These are phyloP conservation scores for Ditylenchus weischeri DNA, from an alignment of 2,888 invertebrate genomes.

Conservation along the genomic window DNA sequence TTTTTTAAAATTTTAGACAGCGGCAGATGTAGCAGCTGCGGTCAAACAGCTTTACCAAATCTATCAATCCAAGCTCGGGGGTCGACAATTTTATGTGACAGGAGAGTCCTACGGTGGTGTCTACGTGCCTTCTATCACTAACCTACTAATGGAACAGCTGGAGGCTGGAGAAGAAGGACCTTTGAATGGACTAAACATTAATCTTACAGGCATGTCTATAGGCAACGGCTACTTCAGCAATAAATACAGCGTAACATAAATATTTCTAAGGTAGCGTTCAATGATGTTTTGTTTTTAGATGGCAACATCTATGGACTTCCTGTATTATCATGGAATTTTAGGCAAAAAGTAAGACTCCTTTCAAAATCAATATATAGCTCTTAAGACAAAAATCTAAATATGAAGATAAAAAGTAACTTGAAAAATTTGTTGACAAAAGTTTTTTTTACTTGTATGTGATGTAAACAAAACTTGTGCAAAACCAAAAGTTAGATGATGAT, in stretches of 20 bases:
- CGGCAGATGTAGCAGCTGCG: constrained; percentile 7
- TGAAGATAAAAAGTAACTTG: too few species aligned
- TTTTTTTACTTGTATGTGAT: too few species aligned
- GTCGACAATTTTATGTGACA: constrained; percentile 11
- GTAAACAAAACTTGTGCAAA: too few species aligned
- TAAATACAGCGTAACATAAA: constrained; percentile 23
- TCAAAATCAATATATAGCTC: too few species aligned
- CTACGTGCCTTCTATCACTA: neutral
- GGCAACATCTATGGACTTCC: too few species aligned
- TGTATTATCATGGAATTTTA: too few species aligned
- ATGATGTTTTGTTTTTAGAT: too few species aligned
- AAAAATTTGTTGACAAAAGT: too few species aligned
- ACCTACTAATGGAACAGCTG: constrained; percentile 12
- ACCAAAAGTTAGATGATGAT: too few species aligned
- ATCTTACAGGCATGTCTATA: constrained; percentile 46
- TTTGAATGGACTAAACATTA: constrained; percentile 26
- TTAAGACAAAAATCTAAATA: too few species aligned
- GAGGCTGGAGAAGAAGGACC: constrained; percentile 4
- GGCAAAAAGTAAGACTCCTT: too few species aligned
- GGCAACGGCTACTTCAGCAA: constrained; percentile 49
- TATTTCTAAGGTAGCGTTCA: neutral
- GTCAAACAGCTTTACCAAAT: constrained; percentile 18
- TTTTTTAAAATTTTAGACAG: neutral
- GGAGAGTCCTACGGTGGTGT: constrained; percentile 5
- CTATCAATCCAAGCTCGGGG: constrained; percentile 61